Evolutionary conservation across 2,797 vertebrate species (phyloP).

Genomic region (Distichodus sexfasciatus): DNA sequence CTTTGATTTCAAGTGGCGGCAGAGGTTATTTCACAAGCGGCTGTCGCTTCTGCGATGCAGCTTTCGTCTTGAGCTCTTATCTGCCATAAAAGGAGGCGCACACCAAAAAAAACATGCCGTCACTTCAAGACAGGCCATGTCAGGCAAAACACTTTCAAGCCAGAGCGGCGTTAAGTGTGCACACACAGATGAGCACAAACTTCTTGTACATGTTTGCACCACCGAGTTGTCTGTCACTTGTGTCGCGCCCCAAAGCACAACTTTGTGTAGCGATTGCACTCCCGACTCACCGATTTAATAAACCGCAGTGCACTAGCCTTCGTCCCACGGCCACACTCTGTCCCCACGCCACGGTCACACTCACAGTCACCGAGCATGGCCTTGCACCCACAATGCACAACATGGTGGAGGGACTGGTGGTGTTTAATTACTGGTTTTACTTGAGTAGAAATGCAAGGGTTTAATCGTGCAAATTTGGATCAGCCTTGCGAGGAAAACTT

Average conservation of each 20-base stretch:
- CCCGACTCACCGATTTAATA: background rate
- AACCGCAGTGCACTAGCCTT: too few relatives aligned
- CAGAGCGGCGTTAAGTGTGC: background rate
- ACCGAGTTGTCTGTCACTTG: conserved; percentile 30
- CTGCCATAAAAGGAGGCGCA: background rate
- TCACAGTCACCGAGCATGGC: conserved; percentile 41
- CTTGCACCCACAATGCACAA: conserved; percentile 33
- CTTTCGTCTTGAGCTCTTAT: conserved; percentile 2
- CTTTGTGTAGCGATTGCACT: conserved; percentile 15
- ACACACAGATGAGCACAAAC: background rate
- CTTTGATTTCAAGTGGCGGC: background rate
- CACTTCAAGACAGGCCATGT: background rate
- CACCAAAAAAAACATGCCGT: background rate
- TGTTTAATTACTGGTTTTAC: background rate
- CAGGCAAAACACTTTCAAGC: background rate
- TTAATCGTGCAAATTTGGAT: too few relatives aligned
- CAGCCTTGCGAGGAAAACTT: too few relatives aligned
- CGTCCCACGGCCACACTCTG: background rate
- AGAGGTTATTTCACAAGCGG: background rate
- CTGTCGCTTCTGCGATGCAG: conserved; percentile 11
- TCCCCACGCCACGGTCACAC: conserved; percentile 17
- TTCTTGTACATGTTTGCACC: background rate
- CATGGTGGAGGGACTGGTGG: conserved; percentile 42
- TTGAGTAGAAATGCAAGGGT: too few relatives aligned
- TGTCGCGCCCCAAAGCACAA: conserved; percentile 21